Base-by-base conservation (phyloP, 2,888 invertebrate genomes). In the Eilema griseolum region DNA sequence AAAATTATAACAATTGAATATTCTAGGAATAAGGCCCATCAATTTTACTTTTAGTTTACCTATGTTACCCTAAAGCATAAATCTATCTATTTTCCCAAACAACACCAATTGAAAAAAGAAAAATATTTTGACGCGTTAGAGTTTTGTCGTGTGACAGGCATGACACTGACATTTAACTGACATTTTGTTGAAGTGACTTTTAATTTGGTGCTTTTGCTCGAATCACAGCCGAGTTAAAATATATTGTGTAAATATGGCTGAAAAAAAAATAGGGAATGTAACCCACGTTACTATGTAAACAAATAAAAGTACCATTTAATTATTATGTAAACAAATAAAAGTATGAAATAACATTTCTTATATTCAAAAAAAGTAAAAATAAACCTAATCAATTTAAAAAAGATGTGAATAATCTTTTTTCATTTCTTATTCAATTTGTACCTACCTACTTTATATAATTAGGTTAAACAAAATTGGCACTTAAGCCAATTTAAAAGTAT, bases 161-260 rank as follows among this genome's bases (percentile, higher is more conserved):
- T 61, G 31, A 61, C 61, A 61, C 59, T 59, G 59, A 28, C 28
- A 20, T n/a, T 60, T 31, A 41, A 23, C 20, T 46, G 28, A 33
- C 61, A 61, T 31, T 33, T 61, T 0, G 28, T n/a, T 61, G 61
- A 33, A 41, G 7, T 62, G 33, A 61, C 28, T 61, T 61, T 61
- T 33, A 33, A 61, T 20, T 28, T 61, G 11, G 28, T 61, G 11
- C n/a, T n/a, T 28, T 28, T 31, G 60, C 20, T 61, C 33, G 26
- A 24, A n/a, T 26, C 16, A 16, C 8, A 5, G 26, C 5, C 8
- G 7, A 59, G 59, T 59, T 26, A 59, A 26, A 28, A 28, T 28
- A 16, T 3, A 4, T 57, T 57, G 23, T 57, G 1, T 5, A 46
- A 46, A 46, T 46, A 46, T 46, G 12, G 2, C 46, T 16, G 41